Percentiles rank a stretch among this genome's conserved stretches.
These are phyloP conservation scores for Netelia virgata DNA, from an alignment of 2,888 invertebrate species.

Conservation along the genomic window DNA sequence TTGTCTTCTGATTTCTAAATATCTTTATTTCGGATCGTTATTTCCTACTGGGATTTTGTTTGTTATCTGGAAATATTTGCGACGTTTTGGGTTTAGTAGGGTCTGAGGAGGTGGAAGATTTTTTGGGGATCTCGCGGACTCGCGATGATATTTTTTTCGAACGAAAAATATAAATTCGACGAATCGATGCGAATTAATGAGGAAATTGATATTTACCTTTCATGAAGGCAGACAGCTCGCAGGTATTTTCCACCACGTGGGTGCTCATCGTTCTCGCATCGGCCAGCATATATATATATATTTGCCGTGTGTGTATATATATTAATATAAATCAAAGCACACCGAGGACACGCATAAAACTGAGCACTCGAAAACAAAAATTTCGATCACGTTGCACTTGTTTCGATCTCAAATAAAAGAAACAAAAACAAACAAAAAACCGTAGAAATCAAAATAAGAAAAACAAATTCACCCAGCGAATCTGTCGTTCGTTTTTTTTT, in stretches of 20 bases:
- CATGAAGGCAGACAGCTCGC: conserved; percentile 79
- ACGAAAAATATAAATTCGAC: neutral
- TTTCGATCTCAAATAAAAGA: conserved; percentile 5
- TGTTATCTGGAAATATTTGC: too few relatives aligned
- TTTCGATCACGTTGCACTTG: conserved; percentile 45
- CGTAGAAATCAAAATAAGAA: neutral
- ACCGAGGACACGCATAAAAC: conserved; percentile 24
- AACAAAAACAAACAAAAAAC: neutral
- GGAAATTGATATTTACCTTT: conserved; percentile 77
- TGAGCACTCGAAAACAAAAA: conserved; percentile 41
- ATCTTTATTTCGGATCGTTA: too few relatives aligned
- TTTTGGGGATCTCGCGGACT: too few relatives aligned
- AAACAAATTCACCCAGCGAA: conserved; percentile 26
- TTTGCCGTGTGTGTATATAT: conserved; percentile 22
- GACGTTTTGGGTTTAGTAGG: too few relatives aligned
- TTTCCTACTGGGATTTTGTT: too few relatives aligned
- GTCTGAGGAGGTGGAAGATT: too few relatives aligned
- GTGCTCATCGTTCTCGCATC: conserved; percentile 76
- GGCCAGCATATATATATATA: conserved; percentile 52
- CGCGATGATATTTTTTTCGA: too few relatives aligned
- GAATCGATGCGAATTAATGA: conserved; percentile 38
- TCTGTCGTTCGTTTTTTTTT: conserved; percentile 5
- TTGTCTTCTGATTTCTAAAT: too few relatives aligned
- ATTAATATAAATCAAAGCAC: conserved; percentile 30
- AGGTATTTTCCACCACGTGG: conserved; percentile 80